Evolutionary conservation across 2,888 invertebrate species (phyloP), one percentile per base, ranked within the genome.

Genomic region (Clistopyga incitator): DNA sequence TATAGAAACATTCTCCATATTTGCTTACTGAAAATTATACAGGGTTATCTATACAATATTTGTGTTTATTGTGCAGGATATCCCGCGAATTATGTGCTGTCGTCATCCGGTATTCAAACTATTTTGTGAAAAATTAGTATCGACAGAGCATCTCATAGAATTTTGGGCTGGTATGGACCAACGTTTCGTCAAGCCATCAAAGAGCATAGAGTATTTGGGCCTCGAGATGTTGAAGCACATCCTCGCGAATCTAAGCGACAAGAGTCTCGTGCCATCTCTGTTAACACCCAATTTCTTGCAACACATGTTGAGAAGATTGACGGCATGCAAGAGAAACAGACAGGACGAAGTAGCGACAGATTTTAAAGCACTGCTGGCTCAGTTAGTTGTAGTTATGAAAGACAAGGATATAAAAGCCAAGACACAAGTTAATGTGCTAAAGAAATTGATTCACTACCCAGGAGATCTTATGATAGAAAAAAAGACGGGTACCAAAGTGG

Each of bases 381-480:
- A 94, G 68, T 90, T 95, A 45, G 92, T 94, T 10, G 94, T 94
- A 85, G 93, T 94, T 52, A 89, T 95, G 20, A 95, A 94, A 78
- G 92, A 92, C 1, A 94, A 95, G 29, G 93, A 93, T 56, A 93
- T 95, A 6, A 93, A 94, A 42, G 93, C 94, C 47, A 93, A 94
- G 86, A 93, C 94, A 0, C 95, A 95, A 91, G 93, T 96, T 1
- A 93, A 94, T 10, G 94, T 95, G 4, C 91, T 97, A 50, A 95
- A 95, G 78, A 96, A 95, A 88, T 91, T 97, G 1, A 93, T 97
- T 11, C 94, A 96, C 61, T 94, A 95, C 90, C 96, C 97, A 0
- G 97, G 97, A 3, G 95, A 95, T 88, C 95, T 97, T 82, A 95
- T 96, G 92, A 96, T 97, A 84, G 96, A 97, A 88, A 96, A 96